A percentile compares a stretch with the other conserved stretches of the same genome.
Conservation (phyloP, 2,113 vertebrate species). For the Barnardius zonarius region DNA sequence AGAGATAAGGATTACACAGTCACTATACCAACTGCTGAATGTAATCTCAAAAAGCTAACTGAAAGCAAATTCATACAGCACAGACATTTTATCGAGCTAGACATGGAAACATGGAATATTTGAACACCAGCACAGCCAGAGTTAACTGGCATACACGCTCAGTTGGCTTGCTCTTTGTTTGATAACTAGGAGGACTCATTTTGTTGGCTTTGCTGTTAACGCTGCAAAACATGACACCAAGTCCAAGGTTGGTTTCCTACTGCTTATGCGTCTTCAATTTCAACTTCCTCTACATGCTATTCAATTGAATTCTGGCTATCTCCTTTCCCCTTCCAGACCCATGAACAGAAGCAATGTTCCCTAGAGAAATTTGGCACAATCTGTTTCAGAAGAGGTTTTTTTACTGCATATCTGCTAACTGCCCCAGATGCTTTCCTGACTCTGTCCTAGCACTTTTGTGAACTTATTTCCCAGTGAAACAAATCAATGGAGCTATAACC, state of each 20-base stretch:
- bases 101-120: not conserved
- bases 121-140: conserved; percentile 13
- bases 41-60: not conserved
- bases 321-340: conserved; percentile 56
- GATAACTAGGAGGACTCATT: conserved; percentile 33
- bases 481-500: not conserved
- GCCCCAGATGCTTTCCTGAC: conserved; percentile 21
- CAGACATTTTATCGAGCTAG: not conserved
- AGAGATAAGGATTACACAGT: not conserved
- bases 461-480: not conserved
- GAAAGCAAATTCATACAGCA: not conserved
- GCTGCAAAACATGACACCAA: conserved; percentile 61
- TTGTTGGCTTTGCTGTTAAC: conserved; percentile 53
- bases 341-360: conserved; percentile 45
- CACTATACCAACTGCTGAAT: not conserved
- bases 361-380: conserved; percentile 13
- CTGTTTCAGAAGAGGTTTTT: not conserved
- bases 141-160: conserved; percentile 19
- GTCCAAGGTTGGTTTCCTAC: conserved; percentile 55
- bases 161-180: conserved; percentile 34
- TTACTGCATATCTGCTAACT: conserved; percentile 1
- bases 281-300: conserved; percentile 50
- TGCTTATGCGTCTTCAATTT: conserved; percentile 48
- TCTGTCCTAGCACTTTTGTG: not conserved
- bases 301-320: conserved; percentile 60